These are phyloP conservation scores for Campoletis raptor DNA, from an alignment of 2,888 invertebrate species.

Conservation along the genomic window DNA sequence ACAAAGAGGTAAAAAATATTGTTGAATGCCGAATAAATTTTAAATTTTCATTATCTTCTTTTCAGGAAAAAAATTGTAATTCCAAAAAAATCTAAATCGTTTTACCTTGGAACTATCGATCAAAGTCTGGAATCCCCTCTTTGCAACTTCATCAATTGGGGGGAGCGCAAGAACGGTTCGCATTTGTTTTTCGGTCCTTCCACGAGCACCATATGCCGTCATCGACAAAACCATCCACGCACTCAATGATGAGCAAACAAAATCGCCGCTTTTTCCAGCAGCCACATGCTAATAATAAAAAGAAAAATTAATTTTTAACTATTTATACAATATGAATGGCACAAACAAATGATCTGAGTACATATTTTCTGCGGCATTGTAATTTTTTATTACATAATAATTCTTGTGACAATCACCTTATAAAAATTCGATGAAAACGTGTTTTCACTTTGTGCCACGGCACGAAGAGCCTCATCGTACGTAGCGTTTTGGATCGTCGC, in stretches of 20 bases:
- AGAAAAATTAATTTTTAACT: background rate
- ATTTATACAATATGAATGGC: background rate
- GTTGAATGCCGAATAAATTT: background rate
- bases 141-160: conserved; percentile 60
- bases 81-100: background rate
- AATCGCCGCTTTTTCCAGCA: conserved; percentile 70
- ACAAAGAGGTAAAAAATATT: background rate
- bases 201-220: conserved; percentile 77
- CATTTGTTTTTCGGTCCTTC: conserved; percentile 75
- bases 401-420: background rate
- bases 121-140: conserved; percentile 74
- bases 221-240: conserved; percentile 80
- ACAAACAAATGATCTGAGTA: background rate
- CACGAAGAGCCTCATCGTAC: background rate
- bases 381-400: background rate
- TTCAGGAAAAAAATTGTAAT: background rate
- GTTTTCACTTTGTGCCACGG: background rate
- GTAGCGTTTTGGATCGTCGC: background rate
- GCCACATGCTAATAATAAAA: conserved; percentile 71
- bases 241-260: conserved; percentile 81
- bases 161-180: conserved; percentile 74
- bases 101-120: conserved; percentile 75
- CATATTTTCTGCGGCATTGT: background rate
- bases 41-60: background rate
- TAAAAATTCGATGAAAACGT: conserved; percentile 17